Evolutionary conservation across 2,113 vertebrate genomes (phyloP), one percentile per base, ranked within the genome.

Genomic region (Pyrgilauda ruficollis): DNA sequence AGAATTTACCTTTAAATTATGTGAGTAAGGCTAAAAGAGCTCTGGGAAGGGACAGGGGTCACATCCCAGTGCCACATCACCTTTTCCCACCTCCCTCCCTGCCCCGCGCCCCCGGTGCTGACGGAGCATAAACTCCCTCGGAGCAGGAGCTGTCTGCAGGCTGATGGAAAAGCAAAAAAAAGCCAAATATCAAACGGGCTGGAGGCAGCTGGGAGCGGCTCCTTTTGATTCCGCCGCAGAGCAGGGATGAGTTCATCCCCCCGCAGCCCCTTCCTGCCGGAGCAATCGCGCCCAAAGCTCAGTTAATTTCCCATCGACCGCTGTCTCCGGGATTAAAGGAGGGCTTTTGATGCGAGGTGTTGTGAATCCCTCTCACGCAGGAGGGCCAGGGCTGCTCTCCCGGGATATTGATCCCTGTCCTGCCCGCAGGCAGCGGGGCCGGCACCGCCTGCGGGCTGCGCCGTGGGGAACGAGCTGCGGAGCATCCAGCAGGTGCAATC

Each of bases 31-130:
- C 27, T 14, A 27, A 47, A 47, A 30, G 18, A 83, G 23, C 33
- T 21, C 13, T 0, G 9, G 27, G 70, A 72, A 41, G 33, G 53
- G 28, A 3, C 28, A 5, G 33, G 30, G 69, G 13, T 10, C n/a
- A 27, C 22, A 3, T 28, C 17, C 6, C 72, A 16, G 6, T 0
- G 12, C 33, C 37, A 1, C 7, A 11, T 59, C 35, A 9, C 6
- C 13, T 43, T 15, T 30, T 22, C 3, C n/a, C 9, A 0, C 6
- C 10, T 59, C 49, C 55, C 20, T 41, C 22, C 31, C 7, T 33
- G 37, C 27, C 24, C 63, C 47, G 5, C 0, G 0, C 11, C n/a
- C 77, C 3, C 15, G 0, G 0, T 7, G 44, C 16, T 3, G 2
- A 4, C 10, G 77, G 33, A 37, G 33, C 64, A 58, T 11, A 43